Conservation (phyloP, 2,888 invertebrate species). For the Slavum lentiscoides region DNA sequence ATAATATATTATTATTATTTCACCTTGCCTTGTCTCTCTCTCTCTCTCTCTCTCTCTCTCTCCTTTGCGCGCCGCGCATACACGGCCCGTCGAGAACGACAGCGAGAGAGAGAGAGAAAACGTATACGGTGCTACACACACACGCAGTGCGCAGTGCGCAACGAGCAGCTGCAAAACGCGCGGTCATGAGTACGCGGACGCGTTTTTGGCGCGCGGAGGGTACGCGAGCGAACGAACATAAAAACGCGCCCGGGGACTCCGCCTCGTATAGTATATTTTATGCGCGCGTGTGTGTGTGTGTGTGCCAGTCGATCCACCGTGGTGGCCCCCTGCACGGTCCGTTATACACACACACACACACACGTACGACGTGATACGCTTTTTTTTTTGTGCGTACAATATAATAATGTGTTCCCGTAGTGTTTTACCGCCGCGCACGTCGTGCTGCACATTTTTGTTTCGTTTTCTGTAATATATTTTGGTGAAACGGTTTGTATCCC, state of each 20-base stretch:
- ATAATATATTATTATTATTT: conserved; percentile 32
- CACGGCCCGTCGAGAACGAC: conserved; percentile 16
- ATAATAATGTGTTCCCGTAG: no score
- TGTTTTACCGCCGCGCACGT: no score
- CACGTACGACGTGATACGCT: no score
- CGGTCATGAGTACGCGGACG: not conserved
- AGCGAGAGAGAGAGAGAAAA: no score
- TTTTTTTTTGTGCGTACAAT: no score
- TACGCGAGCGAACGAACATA: no score
- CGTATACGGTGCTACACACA: no score
- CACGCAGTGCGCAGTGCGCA: not conserved
- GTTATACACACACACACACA: no score
- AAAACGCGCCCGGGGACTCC: conserved; percentile 21
- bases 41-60: not conserved
- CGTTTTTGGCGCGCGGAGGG: not conserved
- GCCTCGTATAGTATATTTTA: not conserved
- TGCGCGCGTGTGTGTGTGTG: not conserved
- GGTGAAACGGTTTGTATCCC: no score
- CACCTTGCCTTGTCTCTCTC: conserved; percentile 17
- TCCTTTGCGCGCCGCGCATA: no score
- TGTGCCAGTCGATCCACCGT: conserved; percentile 2
- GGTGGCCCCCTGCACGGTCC: not conserved
- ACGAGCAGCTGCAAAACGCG: conserved; percentile 41
- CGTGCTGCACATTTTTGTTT: no score
- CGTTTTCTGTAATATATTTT: no score